Evolutionary conservation across 2,113 vertebrate genomes (phyloP).

Genomic region (Salvelinus alpinus): DNA sequence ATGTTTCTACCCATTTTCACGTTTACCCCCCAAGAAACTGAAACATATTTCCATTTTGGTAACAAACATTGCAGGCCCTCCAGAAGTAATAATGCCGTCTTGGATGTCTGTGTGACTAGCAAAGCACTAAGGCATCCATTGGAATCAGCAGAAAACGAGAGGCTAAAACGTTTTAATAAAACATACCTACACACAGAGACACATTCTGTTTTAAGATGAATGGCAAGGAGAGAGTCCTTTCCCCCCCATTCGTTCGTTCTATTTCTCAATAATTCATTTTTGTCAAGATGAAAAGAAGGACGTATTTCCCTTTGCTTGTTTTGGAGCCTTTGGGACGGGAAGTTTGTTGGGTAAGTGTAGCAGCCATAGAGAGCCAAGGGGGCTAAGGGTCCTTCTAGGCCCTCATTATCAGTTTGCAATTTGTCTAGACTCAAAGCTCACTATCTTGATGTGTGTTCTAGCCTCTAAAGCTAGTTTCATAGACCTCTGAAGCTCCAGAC

Average conservation of each 20-base stretch:
- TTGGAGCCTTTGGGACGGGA: slow-evolving; percentile 21
- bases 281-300: slow-evolving; percentile 29
- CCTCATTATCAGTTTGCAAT: slow-evolving; percentile 4
- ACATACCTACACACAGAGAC: slow-evolving; percentile 46
- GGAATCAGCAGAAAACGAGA: slow-evolving; percentile 36
- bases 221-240: slow-evolving; percentile 24
- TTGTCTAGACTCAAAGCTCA: slow-evolving; percentile 24
- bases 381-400: slow-evolving; percentile 15
- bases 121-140: slow-evolving; percentile 35
- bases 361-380: neutral
- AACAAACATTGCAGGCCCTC: slow-evolving; percentile 35
- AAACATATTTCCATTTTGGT: slow-evolving; percentile 14
- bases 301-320: slow-evolving; percentile 25
- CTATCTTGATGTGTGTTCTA: slow-evolving; percentile 28
- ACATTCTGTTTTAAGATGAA: slow-evolving; percentile 51
- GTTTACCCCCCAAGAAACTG: slow-evolving; percentile 19
- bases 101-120: slow-evolving; percentile 21
- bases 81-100: slow-evolving; percentile 51
- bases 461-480: slow-evolving; percentile 39
- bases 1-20: slow-evolving; percentile 38
- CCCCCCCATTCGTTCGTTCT: slow-evolving; percentile 47
- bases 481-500: slow-evolving; percentile 8
- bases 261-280: slow-evolving; percentile 65
- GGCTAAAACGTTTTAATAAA: slow-evolving; percentile 53
- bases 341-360: slow-evolving; percentile 35